Evolutionary conservation across 2,113 vertebrate genomes (phyloP).

Genomic region (Malaclemys terrapin): DNA sequence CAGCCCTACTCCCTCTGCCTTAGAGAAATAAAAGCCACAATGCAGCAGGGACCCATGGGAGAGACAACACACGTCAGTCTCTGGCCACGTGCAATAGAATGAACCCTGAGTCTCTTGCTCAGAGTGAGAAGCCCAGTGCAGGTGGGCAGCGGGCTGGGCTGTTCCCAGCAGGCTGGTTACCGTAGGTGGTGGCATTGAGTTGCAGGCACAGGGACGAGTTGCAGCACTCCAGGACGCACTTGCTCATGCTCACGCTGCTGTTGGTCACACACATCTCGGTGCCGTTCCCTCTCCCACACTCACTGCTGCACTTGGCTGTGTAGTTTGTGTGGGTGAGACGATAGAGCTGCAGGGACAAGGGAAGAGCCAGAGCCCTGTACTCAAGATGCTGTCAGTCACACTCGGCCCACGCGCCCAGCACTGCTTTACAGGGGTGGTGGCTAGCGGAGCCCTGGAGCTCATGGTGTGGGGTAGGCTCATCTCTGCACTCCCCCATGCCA

Average conservation of each 20-base stretch:
- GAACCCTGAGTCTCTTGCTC: background rate
- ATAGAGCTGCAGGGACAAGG: constrained; percentile 70
- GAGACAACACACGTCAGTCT: rapidly evolving
- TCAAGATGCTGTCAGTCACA: background rate
- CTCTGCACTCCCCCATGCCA: background rate
- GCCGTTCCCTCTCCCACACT: constrained; percentile 16
- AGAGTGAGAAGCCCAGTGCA: rapidly evolving
- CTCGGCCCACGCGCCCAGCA: no score
- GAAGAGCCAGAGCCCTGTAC: background rate
- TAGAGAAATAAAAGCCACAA: rapidly evolving
- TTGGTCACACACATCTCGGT: constrained; percentile 51
- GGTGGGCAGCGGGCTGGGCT: rapidly evolving
- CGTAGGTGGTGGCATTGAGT: constrained; percentile 53
- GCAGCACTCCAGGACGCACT: constrained; percentile 79
- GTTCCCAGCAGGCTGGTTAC: background rate
- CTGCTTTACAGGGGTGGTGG: background rate
- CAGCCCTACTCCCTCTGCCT: background rate
- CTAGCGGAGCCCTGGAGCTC: background rate
- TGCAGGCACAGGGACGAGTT: constrained; percentile 72
- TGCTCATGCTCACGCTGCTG: background rate
- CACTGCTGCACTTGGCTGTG: constrained; percentile 49
- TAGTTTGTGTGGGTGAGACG: constrained; percentile 64
- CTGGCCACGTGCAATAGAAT: background rate
- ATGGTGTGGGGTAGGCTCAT: no score
- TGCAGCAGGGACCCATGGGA: rapidly evolving